Evolutionary conservation across 2,888 invertebrate genomes (phyloP), one percentile per base, ranked within the genome.

Genomic region (Drosophila mayaguana): DNA sequence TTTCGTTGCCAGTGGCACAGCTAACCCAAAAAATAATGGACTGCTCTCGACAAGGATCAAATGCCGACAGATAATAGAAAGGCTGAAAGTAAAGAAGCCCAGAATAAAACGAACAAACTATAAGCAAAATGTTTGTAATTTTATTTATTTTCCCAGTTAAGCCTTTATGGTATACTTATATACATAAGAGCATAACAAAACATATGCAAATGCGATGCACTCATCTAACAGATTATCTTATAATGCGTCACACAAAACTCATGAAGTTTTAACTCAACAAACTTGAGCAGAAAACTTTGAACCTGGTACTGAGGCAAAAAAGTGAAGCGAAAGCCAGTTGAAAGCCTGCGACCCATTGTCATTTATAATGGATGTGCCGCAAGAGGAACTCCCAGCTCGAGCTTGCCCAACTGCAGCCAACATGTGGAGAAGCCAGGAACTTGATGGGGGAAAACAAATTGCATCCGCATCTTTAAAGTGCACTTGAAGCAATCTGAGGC

Each of bases 351-450:
- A 73, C 59, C 56, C 43, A 74, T 61, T 68, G 56, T 63, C 40
- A 79, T 79, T 50, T 63, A 79, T 76, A 76, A 76, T 76, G 80
- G 60, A 75, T 63, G 79, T 20, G 64, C 28, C 2, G 16, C 45
- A 20, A 43, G 65, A 22, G 20, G 55, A 62, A 51, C 40, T 57
- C 61, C 60, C 56, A 70, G 59, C 57, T 38, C 51, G 18, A 55
- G 56, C 65, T 61, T 43, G 57, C 43, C 36, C 72, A 63, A 78
- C 63, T 74, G 79, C 75, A 54, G 45, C 63, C 75, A 54, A 45
- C 63, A 50, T 32, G 40, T 46, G 62, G 43, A 48, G 43, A 48
- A 45, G 12, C 16, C 2, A 43, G 16, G 50, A 45, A 42, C 32
- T 60, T 59, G 67, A 59, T 28, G 46, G n/a, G 40, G 38, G 53